Evolutionary conservation across 2,888 invertebrate species (phyloP), one percentile per base, ranked within the genome.

Genomic region (Diarsia rubi): DNA sequence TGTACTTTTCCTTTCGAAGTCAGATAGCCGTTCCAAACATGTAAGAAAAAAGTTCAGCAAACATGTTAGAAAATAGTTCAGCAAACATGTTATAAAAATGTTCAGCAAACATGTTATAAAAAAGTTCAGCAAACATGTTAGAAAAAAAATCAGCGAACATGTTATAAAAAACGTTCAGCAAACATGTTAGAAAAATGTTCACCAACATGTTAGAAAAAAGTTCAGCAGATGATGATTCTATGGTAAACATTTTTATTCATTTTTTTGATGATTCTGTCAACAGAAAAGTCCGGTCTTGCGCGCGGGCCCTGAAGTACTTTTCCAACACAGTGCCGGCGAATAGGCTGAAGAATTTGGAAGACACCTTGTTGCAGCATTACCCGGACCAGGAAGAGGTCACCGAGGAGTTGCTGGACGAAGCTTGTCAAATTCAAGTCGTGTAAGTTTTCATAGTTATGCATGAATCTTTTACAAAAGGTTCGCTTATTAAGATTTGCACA

Each of bases 261-360:
- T n/a, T n/a, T n/a, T n/a, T n/a, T n/a, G n/a, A n/a, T n/a, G n/a
- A n/a, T n/a, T 47, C 16, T 54, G 14, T 67, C 75, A 79, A 37
- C 82, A 97, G 97, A 76, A 97, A 96, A 84, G 91, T 98, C 3
- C 95, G 97, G 49, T 97, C 97, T 0, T 97, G 97, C 0, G 97
- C 97, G 0, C 97, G 97, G 68, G 97, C 97, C 0, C 92, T 98
- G 0, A 89, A 96, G 0, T 89, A 93, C 79, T 87, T 92, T 69
- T 82, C 92, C 0, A 79, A 79, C 67, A 93, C 91, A 69, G 95
- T 98, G 69, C 98, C 98, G 0, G 93, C 91, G 1, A 84, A 84
- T 0, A 93, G 98, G 24, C 91, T 94, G 19, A 82, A 90, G 6
- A 93, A 97, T 75, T 90, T 98, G 65, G 94, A 97, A 81, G 88